Evolutionary conservation across 1,140 invertebrate genomes (phyloP).

Genomic region (Rhopalosiphum maidis): DNA sequence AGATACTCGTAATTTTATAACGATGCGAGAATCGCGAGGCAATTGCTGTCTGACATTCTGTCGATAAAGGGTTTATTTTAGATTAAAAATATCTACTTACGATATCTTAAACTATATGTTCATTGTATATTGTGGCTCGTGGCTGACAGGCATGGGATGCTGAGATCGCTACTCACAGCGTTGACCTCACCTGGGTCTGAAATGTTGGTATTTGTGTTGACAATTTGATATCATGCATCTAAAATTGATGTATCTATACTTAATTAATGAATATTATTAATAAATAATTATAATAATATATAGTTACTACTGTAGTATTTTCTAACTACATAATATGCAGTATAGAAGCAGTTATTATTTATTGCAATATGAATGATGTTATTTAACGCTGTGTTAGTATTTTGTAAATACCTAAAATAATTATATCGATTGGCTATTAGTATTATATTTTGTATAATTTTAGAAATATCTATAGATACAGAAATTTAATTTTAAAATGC

Average conservation of each 20-base stretch:
- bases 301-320: background rate
- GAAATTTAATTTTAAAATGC: background rate
- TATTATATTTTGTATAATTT: background rate
- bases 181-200: background rate
- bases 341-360: background rate
- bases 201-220: background rate
- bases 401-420: background rate
- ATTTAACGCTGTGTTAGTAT: background rate
- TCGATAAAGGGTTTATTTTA: too few relatives aligned
- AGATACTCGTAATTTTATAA: too few relatives aligned
- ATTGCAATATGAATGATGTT: background rate
- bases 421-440: background rate
- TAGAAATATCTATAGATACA: background rate
- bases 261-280: too few relatives aligned
- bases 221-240: background rate
- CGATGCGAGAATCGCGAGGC: too few relatives aligned
- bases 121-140: too few relatives aligned
- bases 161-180: too few relatives aligned
- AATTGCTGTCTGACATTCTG: too few relatives aligned
- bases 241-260: background rate
- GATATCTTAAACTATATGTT: too few relatives aligned
- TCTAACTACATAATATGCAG: background rate
- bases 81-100: background rate
- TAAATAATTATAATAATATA: background rate
- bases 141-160: too few relatives aligned